These are phyloP conservation scores for Trachurus trachurus DNA, from an alignment of 2,797 vertebrate genomes.

Conservation along the genomic window DNA sequence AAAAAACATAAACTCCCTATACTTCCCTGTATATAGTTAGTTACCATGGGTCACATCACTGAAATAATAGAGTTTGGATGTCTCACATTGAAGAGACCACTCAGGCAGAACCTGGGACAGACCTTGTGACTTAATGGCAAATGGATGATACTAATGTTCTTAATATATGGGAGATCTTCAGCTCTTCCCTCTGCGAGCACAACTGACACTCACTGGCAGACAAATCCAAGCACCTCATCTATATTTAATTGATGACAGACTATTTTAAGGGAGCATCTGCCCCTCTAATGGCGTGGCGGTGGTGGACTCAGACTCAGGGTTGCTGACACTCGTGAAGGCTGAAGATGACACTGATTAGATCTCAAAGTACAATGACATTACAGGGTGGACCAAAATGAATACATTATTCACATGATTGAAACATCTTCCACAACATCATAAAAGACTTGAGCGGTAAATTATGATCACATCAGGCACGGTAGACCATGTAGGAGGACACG, in stretches of 20 bases:
- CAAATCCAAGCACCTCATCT: constrained; percentile 75
- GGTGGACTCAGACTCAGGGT: constrained; percentile 45
- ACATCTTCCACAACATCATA: constrained; percentile 26
- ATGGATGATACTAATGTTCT: constrained; percentile 17
- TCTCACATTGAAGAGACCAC: constrained; percentile 29
- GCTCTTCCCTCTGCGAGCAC: constrained; percentile 38
- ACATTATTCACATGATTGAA: constrained; percentile 30
- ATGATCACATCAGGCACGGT: constrained; percentile 17
- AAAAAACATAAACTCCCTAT: constrained; percentile 6
- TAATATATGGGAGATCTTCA: constrained; percentile 33
- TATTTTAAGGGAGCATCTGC: constrained; percentile 80
- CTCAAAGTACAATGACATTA: constrained; percentile 34
- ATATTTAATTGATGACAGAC: constrained; percentile 80
- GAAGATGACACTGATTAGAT: constrained; percentile 38
- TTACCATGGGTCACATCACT: constrained; percentile 12
- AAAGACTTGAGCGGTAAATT: constrained; percentile 32
- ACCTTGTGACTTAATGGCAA: constrained; percentile 27
- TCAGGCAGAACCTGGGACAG: constrained; percentile 24
- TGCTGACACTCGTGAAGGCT: constrained; percentile 57
- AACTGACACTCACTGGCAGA: constrained; percentile 65
- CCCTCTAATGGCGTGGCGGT: constrained; percentile 59
- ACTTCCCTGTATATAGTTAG: background rate
- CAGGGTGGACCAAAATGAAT: constrained; percentile 31
- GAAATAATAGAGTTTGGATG: constrained; percentile 21
- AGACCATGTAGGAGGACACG: constrained; percentile 19